Percentiles rank a stretch among this genome's conserved stretches.
phyloP scores from a whole-genome alignment of 2,888 invertebrate species.

The Camponotus fellah region DNA sequence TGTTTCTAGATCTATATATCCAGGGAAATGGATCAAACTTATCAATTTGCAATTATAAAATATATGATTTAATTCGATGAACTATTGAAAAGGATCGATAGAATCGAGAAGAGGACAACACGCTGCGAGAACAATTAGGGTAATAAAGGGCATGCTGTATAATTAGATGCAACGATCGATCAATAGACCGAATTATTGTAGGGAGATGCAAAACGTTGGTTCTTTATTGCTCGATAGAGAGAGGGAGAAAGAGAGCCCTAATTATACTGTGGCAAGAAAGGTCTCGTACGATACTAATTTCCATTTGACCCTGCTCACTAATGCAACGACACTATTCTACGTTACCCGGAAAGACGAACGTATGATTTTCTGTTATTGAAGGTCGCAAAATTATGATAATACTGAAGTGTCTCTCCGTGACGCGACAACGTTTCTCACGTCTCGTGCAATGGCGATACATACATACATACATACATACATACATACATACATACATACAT shows the following conservation, averaged over 20 bases:
- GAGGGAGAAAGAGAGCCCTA: slow-evolving; percentile 47
- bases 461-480: not conserved
- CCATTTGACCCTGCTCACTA: slow-evolving; percentile 59
- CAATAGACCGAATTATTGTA: slow-evolving; percentile 51
- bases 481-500: not conserved
- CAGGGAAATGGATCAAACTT: not conserved
- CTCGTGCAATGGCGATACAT: not conserved
- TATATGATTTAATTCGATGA: slow-evolving; percentile 4
- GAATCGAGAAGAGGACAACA: slow-evolving; percentile 26
- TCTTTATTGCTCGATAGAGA: slow-evolving; percentile 57
- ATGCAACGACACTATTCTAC: slow-evolving; percentile 52
- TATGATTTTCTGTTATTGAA: slow-evolving; percentile 59
- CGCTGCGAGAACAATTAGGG: slow-evolving; percentile 68
- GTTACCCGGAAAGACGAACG: slow-evolving; percentile 17
- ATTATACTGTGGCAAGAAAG: slow-evolving; percentile 48
- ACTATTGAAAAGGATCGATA: slow-evolving; percentile 62
- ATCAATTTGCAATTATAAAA: not conserved
- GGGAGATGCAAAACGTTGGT: slow-evolving; percentile 57
- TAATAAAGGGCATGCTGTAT: slow-evolving; percentile 66
- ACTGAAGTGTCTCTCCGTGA: slow-evolving; percentile 41
- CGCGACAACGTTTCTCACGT: slow-evolving; percentile 54
- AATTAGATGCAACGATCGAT: slow-evolving; percentile 69
- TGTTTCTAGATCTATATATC: not conserved
- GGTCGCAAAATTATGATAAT: slow-evolving; percentile 59
- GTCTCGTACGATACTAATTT: slow-evolving; percentile 67